These are phyloP conservation scores for Ascidia mentula DNA, from an alignment of 23 tunicate species.

Conservation along the genomic window DNA sequence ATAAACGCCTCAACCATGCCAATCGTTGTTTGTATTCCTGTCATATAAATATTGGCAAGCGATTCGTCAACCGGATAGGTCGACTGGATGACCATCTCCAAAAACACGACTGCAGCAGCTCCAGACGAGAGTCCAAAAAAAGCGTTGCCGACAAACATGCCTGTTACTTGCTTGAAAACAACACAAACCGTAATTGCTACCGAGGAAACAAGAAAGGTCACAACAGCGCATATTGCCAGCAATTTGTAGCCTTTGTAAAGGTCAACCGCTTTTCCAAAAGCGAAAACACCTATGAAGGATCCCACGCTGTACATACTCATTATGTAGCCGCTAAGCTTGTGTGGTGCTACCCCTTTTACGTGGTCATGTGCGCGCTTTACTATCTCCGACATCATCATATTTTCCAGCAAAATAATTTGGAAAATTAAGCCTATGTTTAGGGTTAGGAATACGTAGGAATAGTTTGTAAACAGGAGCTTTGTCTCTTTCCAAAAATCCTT, in stretches of 20 bases:
- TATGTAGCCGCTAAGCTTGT: neutral
- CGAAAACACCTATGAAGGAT: neutral
- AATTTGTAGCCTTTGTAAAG: neutral
- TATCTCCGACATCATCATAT: neutral
- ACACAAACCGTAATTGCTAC: neutral
- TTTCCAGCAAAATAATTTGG: neutral
- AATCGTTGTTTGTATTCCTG: neutral
- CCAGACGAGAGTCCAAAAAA: neutral
- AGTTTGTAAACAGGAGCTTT: neutral
- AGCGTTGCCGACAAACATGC: neutral
- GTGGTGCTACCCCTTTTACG: neutral
- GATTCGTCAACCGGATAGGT: neutral
- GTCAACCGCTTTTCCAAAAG: neutral
- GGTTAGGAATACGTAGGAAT: neutral
- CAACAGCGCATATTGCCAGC: neutral
- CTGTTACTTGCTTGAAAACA: neutral
- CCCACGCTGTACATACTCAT: neutral
- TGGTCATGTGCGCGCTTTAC: neutral
- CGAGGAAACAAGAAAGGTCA: neutral
- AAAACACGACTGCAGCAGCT: neutral
- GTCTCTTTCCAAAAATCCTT: neutral
- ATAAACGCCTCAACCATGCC: neutral
- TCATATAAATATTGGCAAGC: neutral
- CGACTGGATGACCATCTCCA: neutral
- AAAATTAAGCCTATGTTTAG: neutral